phyloP scores from a whole-genome alignment of 2,888 invertebrate species.

The Pheosia tremula region DNA sequence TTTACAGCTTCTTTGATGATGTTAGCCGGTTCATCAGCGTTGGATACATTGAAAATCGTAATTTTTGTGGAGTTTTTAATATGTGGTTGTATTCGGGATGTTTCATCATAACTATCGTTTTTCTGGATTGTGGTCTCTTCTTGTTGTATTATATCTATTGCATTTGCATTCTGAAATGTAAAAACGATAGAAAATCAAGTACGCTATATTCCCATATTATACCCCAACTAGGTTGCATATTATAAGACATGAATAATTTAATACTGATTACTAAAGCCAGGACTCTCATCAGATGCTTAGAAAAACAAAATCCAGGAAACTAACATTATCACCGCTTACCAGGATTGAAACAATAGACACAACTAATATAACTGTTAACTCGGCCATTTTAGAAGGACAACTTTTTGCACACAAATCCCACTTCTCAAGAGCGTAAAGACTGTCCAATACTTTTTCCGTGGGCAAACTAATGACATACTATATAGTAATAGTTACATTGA shows the following conservation, averaged over 20 bases:
- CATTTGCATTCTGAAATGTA: neutral
- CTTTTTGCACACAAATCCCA: no score
- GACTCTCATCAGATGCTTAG: no score
- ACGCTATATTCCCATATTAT: no score
- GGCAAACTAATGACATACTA: neutral
- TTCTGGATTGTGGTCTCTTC: neutral
- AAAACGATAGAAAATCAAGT: neutral
- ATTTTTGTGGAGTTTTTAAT: neutral
- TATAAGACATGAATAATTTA: no score
- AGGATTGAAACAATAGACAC: no score
- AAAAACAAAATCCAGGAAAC: no score
- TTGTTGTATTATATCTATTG: neutral
- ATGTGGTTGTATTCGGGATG: neutral
- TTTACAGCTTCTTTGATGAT: neutral
- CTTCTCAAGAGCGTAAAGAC: no score
- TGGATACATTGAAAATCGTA: neutral
- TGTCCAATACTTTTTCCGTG: neutral
- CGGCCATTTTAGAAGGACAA: no score
- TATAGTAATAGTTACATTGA: neutral
- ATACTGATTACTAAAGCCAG: no score
- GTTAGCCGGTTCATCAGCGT: neutral
- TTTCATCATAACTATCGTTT: neutral
- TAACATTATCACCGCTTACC: no score
- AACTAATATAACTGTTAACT: no score
- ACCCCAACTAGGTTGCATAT: no score